phyloP scores from a whole-genome alignment of 2,797 vertebrate species.

The Rhynchotus rufescens region DNA sequence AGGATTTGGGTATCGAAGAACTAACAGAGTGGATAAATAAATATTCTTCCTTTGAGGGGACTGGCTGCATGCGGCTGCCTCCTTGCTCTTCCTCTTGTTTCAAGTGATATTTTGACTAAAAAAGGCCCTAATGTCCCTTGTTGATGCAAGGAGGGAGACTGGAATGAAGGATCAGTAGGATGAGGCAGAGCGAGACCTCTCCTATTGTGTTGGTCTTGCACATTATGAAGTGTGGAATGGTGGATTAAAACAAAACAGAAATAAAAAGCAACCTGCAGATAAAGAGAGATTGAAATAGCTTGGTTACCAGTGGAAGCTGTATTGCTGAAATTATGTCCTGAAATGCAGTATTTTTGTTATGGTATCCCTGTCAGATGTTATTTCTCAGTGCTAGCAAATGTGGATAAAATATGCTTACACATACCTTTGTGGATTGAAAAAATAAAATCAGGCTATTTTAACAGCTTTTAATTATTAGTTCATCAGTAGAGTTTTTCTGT shows the following conservation, averaged over 20 bases:
- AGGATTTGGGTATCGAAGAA: background rate
- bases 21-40: background rate
- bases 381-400: background rate
- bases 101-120: background rate
- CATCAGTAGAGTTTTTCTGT: background rate
- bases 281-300: background rate
- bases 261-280: background rate
- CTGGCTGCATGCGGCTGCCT: background rate
- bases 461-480: background rate
- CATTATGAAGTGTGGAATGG: background rate
- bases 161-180: background rate
- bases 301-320: background rate
- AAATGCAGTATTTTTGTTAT: background rate
- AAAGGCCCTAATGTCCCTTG: rapidly evolving
- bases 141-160: background rate
- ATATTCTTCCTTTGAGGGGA: background rate
- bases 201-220: background rate
- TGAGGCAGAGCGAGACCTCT: background rate
- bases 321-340: background rate
- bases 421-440: background rate
- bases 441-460: background rate
- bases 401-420: background rate
- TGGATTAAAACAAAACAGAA: background rate
- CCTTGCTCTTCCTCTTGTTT: background rate
- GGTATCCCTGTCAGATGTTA: background rate